These are phyloP conservation scores for Fulica atra DNA, from an alignment of 2,113 vertebrate genomes.

Conservation along the genomic window DNA sequence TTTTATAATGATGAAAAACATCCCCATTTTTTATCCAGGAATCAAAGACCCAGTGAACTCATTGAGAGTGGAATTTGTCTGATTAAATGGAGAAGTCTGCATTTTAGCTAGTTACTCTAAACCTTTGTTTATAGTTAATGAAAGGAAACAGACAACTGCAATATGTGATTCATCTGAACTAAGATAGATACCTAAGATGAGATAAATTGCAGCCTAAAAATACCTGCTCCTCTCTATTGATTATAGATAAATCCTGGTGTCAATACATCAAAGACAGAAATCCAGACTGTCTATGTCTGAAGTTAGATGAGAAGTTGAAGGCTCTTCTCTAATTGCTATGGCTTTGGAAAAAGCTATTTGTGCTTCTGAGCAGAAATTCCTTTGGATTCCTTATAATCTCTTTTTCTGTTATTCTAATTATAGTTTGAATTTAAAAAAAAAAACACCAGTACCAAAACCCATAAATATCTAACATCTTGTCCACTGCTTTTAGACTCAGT, in stretches of 20 bases:
- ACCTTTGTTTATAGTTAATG: not conserved
- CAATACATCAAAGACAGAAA: not conserved
- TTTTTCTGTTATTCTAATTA: not conserved
- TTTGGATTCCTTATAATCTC: not conserved
- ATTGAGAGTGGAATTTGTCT: not conserved
- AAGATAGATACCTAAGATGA: not conserved
- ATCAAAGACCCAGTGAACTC: not conserved
- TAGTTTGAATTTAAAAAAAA: not conserved
- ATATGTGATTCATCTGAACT: not conserved
- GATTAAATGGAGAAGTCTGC: not conserved
- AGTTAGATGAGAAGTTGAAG: not conserved
- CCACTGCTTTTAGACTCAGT: not conserved
- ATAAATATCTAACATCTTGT: not conserved
- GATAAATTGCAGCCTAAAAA: conserved; percentile 2
- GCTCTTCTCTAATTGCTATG: not conserved
- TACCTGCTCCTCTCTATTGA: not conserved
- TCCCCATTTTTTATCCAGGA: not conserved
- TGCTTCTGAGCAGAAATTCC: not conserved
- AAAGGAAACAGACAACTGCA: not conserved
- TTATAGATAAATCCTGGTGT: not conserved
- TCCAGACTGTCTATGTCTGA: not conserved
- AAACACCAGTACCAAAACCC: too few relatives aligned
- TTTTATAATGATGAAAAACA: not conserved
- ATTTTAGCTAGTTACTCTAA: not conserved
- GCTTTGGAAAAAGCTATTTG: not conserved